phyloP scores from a whole-genome alignment of 2,113 vertebrate species.

The Tachysurus vachellii region DNA sequence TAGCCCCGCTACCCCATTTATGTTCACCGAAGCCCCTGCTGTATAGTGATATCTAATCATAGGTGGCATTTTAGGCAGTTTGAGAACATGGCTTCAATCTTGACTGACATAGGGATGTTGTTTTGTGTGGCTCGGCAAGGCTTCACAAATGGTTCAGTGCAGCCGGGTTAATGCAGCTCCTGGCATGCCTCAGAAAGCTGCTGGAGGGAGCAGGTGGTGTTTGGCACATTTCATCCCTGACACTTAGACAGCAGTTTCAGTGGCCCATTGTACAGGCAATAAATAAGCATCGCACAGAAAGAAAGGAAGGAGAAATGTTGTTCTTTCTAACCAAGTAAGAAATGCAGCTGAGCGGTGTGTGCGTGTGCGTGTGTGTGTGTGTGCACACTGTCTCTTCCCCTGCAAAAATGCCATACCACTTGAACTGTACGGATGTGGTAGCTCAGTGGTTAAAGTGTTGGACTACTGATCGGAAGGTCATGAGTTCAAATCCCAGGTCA shows the following conservation, averaged over 20 bases:
- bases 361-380: neutral
- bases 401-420: neutral
- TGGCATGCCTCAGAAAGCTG: constrained; percentile 36
- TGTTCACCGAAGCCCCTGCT: neutral
- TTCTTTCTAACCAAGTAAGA: neutral
- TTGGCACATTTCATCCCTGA: constrained; percentile 42
- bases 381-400: neutral
- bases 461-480: no score
- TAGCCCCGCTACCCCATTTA: neutral
- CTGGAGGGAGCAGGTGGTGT: constrained; percentile 43
- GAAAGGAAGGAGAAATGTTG: constrained; percentile 21
- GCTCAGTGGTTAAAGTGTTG: no score
- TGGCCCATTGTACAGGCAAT: constrained; percentile 29
- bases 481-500: no score
- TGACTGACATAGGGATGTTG: neutral
- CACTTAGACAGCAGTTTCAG: constrained; percentile 35
- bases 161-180: constrained; percentile 34
- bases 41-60: neutral
- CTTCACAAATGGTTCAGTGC: neutral
- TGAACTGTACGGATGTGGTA: neutral
- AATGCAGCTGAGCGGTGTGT: neutral
- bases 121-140: constrained; percentile 1
- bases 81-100: neutral
- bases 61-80: neutral
- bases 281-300: constrained; percentile 41